Conservation (phyloP, 2,888 invertebrate species). For the Dromius quadrimaculatus region DNA sequence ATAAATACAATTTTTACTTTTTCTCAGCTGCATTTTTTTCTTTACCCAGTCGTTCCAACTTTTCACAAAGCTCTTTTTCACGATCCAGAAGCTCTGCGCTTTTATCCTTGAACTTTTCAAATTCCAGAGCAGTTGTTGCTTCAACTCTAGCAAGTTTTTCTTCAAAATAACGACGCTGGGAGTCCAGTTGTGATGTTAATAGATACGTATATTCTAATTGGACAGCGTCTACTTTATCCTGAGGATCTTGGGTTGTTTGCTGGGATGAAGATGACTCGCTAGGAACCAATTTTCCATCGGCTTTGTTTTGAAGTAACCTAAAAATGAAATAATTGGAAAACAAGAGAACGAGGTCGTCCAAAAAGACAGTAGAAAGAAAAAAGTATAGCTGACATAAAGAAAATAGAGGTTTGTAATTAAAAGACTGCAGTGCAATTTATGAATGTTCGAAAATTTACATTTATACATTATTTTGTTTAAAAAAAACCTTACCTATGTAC, state of each 20-base stretch:
- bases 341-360: too few species aligned
- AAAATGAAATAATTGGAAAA: too few species aligned
- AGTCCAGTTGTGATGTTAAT: conserved; percentile 94
- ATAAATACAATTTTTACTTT: conserved; percentile 68
- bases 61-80: conserved; percentile 68
- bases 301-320: conserved; percentile 91
- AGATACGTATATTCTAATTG: conserved; percentile 97
- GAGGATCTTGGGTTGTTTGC: conserved; percentile 62
- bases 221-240: conserved; percentile 93
- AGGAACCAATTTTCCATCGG: conserved; percentile 95
- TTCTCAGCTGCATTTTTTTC: conserved; percentile 79
- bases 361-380: too few species aligned
- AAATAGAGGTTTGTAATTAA: too few species aligned
- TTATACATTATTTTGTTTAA: too few species aligned
- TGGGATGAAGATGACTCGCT: conserved; percentile 54
- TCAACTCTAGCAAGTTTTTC: conserved; percentile 68
- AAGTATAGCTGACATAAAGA: too few species aligned
- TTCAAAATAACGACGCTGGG: conserved; percentile 93
- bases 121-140: conserved; percentile 61
- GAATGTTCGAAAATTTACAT: too few species aligned
- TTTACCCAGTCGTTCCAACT: conserved; percentile 69
- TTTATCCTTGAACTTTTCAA: conserved; percentile 70
- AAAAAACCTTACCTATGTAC: conserved; percentile 77
- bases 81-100: conserved; percentile 60
- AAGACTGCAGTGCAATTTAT: too few species aligned